These are phyloP conservation scores for Drosophila glabriapex DNA, from an alignment of 2,888 invertebrate species.

Conservation along the genomic window DNA sequence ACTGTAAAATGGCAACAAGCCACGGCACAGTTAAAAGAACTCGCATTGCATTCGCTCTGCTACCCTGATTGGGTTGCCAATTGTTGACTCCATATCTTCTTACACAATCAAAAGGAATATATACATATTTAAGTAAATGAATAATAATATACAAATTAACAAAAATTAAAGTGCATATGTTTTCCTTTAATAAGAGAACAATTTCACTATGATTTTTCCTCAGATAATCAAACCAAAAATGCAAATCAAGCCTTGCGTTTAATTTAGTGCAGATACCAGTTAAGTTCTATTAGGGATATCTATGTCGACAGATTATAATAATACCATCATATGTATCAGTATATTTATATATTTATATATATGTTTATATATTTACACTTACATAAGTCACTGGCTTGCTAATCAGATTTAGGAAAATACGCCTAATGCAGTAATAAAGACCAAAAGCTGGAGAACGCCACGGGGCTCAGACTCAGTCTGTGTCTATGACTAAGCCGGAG, in stretches of 20 bases:
- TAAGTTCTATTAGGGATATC: neutral
- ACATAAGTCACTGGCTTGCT: slow-evolving; percentile 35
- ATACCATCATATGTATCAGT: neutral
- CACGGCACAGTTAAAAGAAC: slow-evolving; percentile 36
- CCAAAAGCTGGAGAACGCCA: slow-evolving; percentile 31
- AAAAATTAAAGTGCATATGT: neutral
- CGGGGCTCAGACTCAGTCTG: slow-evolving; percentile 14
- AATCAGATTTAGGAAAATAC: slow-evolving; percentile 62
- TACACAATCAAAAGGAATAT: neutral
- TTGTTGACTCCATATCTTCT: slow-evolving; percentile 4
- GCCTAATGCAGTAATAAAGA: slow-evolving; percentile 72
- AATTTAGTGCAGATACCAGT: neutral
- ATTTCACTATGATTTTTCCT: neutral
- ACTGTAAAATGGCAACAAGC: slow-evolving; percentile 37
- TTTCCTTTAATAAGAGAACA: neutral
- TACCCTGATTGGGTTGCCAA: slow-evolving; percentile 4
- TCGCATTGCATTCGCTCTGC: slow-evolving; percentile 18
- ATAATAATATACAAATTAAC: neutral
- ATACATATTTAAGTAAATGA: no score
- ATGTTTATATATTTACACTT: neutral
- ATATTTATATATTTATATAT: neutral
- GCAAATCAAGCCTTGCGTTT: neutral
- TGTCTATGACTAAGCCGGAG: slow-evolving; percentile 12
- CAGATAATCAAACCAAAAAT: neutral
- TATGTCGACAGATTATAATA: neutral